Evolutionary conservation across 2,888 invertebrate species (phyloP), one percentile per base, ranked within the genome.

Genomic region (Tetragonula carbonaria): DNA sequence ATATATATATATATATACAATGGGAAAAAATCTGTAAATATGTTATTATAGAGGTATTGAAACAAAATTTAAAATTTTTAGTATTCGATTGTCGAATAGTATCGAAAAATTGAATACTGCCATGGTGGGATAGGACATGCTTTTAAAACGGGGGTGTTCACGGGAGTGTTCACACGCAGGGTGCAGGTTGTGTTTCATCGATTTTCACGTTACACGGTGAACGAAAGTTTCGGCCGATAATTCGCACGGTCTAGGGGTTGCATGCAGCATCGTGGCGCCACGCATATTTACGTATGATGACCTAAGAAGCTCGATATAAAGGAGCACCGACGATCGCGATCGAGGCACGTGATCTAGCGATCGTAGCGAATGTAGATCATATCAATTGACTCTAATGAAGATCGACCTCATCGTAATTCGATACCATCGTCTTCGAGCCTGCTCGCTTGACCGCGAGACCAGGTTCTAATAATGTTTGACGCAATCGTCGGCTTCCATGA

Each of bases 321-420:
- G 13, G 51, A 70, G 38, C 51, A 67, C 38, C 33, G 65, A 74
- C 28, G 74, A 82, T 70, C n/a, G 38, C 83, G 53, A 59, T 28
- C 33, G 45, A 8, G 0, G 33, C 82, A 77, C 82, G 85, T 84
- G 82, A 80, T 84, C 68, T 59, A 73, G 4, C 38, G 76, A 45
- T 45, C 45, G 45, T 8, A 45, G 8, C 68, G 65, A 80, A 86
- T 74, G 68, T 86, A 82, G 88, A 88, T 82, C 86, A 77, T 63
- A 74, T 76, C 82, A 87, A 87, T 89, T 87, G 87, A 84, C 79
- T 80, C 70, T 75, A 82, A 88, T 83, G 74, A 87, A 86, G 77
- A 86, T 88, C 78, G 57, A 79, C 63, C 74, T 59, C 63, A 80
- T 86, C 68, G 73, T 81, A 81, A 88, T 87, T 88, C 77, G 76